A percentile compares a stretch with the other conserved stretches of the same genome.
Conservation (phyloP, 2,888 invertebrate species). For the Stictocephala bisonia region DNA sequence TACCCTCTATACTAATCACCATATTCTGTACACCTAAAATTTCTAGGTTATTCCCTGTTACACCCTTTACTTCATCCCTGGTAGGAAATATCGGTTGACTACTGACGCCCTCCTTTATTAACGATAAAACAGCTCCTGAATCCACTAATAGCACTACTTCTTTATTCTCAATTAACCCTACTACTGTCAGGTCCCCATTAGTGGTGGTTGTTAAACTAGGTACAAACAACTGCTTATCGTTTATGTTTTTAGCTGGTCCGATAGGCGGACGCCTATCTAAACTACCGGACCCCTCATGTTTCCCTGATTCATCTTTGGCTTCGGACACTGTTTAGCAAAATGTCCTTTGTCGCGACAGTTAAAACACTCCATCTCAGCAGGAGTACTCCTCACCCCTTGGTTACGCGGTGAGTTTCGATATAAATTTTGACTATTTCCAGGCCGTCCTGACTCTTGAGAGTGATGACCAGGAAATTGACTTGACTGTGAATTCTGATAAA, state of each 20-base stretch:
- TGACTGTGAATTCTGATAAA: no score
- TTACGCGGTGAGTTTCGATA: no score
- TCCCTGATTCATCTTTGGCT: neutral
- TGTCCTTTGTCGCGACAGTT: neutral
- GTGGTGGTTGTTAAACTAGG: neutral
- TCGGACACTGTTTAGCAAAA: neutral
- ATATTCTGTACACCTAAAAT: neutral
- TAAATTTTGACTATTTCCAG: no score
- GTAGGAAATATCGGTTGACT: neutral
- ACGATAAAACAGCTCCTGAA: neutral
- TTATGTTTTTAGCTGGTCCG: neutral
- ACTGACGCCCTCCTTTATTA: constrained; percentile 2
- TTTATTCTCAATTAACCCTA: constrained; percentile 11
- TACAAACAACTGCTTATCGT: neutral
- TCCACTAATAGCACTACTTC: neutral
- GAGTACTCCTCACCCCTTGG: neutral
- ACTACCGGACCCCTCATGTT: constrained; percentile 6
- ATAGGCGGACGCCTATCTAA: constrained; percentile 3
- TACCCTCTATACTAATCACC: neutral
- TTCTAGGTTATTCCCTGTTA: neutral
- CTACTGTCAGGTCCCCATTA: constrained; percentile 18
- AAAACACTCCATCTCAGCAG: neutral
- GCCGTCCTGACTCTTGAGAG: no score
- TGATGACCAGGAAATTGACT: no score
- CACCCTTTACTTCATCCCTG: neutral